Base-by-base conservation (phyloP, 2,113 vertebrate species). In the Neopipo cinnamomea region DNA sequence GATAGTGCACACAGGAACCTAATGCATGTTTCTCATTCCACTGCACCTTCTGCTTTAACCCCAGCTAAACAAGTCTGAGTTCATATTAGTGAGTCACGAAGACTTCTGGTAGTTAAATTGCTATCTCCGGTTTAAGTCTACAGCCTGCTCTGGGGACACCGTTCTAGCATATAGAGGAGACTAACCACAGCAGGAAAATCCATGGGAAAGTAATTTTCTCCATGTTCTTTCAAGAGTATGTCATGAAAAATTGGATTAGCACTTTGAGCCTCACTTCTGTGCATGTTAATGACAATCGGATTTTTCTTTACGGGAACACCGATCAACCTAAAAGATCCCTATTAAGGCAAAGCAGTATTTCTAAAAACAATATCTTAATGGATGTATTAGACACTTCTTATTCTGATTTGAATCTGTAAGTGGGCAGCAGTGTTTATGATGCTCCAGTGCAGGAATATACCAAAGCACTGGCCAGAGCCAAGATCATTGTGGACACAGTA, bases 351-450 rank as follows among this genome's bases (percentile, higher is more conserved):
- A 93, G 49, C 0, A 88, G 22, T 61, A 88, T 91, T 86, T 90
- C 72, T 86, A 68, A 94, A 95, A 92, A 50, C 44, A 88, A n/a
- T 53, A 65, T 28, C 73, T 88, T 85, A 83, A 92, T 68, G 62
- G 65, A 80, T 62, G 9, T 27, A 72, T 28, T 27, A 79, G 49
- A 12, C 30, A 6, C 17, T n/a, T 94, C 42, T 80, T 88, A 39
- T 33, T 41, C 59, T 56, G n/a, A 27, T 76, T 90, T 63, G 59
- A n/a, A 84, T 49, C 63, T 80, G 59, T 30, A 90, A 70, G 63
- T 2, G 59, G n/a, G 50, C 75, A 87, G 65, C 46, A 68, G 41
- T 87, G 52, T 71, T 82, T 74, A 67, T 12, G 63, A 80, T 49
- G 27, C 24, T 87, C 67, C 4, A 1, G 19, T 41, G 49, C 39